These are phyloP conservation scores for Parnassius apollo DNA, from an alignment of 2,888 invertebrate genomes.

Conservation along the genomic window DNA sequence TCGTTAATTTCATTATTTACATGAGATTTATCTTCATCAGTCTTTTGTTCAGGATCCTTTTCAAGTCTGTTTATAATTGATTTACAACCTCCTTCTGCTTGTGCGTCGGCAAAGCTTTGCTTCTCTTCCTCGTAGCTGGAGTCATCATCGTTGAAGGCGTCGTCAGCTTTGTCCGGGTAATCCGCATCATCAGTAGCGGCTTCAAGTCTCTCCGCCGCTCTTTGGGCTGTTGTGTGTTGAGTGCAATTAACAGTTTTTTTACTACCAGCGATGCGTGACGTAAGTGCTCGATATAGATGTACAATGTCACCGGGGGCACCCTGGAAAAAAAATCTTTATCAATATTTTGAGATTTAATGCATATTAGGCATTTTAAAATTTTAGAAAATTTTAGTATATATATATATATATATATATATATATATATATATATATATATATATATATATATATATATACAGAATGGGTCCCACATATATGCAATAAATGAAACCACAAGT, in stretches of 20 bases:
- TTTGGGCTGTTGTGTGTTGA: conserved; percentile 53
- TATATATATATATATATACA: no score
- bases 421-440: no score
- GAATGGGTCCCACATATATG: no score
- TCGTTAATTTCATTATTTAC: conserved; percentile 47
- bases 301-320: conserved; percentile 66
- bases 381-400: no score
- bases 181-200: conserved; percentile 54
- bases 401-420: no score
- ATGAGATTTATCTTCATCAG: conserved; percentile 50
- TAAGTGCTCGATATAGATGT: conserved; percentile 60
- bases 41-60: conserved; percentile 41
- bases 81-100: conserved; percentile 28
- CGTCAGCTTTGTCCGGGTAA: conserved; percentile 48
- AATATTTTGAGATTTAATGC: no score
- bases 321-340: conserved; percentile 41
- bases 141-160: conserved; percentile 38
- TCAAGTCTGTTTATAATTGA: conserved; percentile 44
- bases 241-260: conserved; percentile 48
- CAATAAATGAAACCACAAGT: no score
- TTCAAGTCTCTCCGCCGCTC: conserved; percentile 61
- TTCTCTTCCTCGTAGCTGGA: conserved; percentile 40
- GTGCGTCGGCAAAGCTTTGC: conserved; percentile 32
- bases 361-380: no score
- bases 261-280: conserved; percentile 55